phyloP scores from a whole-genome alignment of 2,888 invertebrate species.

The Andrena bucephala region DNA sequence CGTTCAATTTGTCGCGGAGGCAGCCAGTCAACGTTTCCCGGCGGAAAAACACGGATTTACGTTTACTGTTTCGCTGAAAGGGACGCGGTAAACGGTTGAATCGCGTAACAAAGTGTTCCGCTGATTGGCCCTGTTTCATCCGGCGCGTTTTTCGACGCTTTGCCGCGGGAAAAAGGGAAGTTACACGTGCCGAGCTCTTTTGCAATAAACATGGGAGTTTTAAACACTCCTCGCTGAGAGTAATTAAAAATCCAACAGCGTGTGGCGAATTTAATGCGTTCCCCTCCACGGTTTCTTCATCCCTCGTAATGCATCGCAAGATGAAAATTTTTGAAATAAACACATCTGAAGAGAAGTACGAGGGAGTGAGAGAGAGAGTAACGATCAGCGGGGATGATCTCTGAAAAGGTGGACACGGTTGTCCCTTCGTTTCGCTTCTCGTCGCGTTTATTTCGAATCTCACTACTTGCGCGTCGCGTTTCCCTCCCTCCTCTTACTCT shows the following conservation, averaged over 20 bases:
- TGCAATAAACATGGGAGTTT: neutral
- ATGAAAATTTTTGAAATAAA: neutral
- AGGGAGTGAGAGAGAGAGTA: neutral
- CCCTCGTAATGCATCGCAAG: neutral
- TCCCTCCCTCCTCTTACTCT: neutral
- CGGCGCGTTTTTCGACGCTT: neutral
- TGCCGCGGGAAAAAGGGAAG: too few species aligned
- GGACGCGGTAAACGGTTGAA: neutral
- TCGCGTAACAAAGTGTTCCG: constrained; percentile 4
- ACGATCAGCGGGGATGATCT: neutral
- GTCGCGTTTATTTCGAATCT: neutral
- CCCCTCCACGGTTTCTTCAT: neutral
- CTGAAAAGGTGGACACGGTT: neutral
- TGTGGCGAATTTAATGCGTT: neutral
- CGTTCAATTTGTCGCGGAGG: neutral
- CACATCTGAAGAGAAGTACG: neutral
- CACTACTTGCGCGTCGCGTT: neutral
- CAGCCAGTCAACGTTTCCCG: neutral
- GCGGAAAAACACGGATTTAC: neutral
- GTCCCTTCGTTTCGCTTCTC: neutral
- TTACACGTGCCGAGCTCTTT: neutral
- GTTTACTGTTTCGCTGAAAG: neutral
- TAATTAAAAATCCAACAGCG: neutral
- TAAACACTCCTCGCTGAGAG: neutral
- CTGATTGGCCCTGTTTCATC: constrained; percentile 2